phyloP scores from a whole-genome alignment of 2,888 invertebrate genomes.

The Crocallis elinguaria region DNA sequence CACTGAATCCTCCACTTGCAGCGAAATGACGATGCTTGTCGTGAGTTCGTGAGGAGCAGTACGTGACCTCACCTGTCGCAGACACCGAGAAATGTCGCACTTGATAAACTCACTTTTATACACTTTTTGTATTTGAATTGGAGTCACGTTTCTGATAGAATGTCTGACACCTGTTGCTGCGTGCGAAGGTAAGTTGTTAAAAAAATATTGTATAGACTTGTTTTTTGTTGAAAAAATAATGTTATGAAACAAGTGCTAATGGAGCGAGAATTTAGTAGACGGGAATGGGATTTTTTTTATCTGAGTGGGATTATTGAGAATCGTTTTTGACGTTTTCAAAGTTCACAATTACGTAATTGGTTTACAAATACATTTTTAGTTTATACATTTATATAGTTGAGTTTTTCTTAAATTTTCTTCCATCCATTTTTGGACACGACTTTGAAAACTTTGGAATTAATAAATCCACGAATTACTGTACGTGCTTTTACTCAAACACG shows the following conservation, averaged over 20 bases:
- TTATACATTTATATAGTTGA: no score
- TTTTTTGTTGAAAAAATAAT: conserved; percentile 5
- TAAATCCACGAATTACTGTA: no score
- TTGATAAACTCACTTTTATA: conserved; percentile 30
- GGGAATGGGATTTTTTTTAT: no score
- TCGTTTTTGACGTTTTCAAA: no score
- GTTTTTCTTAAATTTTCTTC: no score
- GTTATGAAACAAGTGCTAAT: not conserved
- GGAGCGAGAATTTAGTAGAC: not conserved
- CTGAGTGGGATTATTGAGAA: no score
- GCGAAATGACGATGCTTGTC: conserved; percentile 43
- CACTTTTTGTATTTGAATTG: conserved; percentile 23
- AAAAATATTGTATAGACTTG: conserved; percentile 15
- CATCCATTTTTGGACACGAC: no score
- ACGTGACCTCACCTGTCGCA: conserved; percentile 61
- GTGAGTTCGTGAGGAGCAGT: conserved; percentile 30
- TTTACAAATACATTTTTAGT: no score
- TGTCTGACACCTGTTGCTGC: conserved; percentile 19
- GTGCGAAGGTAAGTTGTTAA: conserved; percentile 14
- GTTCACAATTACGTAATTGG: no score
- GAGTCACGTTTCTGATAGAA: conserved; percentile 27
- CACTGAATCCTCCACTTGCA: conserved; percentile 16
- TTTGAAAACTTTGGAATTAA: no score
- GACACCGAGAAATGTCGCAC: conserved; percentile 52
- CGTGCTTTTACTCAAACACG: no score